Evolutionary conservation across 30 jellyfish, hydroid and myxozoan species (phyloP), one percentile per base, ranked within the genome.

Genomic region (Aurelia coerulea): DNA sequence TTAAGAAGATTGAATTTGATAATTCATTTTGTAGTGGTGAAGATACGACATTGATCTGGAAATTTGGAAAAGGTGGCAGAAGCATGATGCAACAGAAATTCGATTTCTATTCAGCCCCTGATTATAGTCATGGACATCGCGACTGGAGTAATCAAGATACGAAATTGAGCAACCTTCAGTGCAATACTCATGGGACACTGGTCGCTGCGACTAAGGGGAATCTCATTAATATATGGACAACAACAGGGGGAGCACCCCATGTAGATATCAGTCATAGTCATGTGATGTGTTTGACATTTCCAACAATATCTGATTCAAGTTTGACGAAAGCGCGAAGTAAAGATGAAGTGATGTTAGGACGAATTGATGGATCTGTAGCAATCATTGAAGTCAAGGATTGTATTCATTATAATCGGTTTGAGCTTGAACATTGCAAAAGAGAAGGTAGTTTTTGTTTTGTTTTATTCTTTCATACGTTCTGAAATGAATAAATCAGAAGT

Each of bases 241-340:
- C 74, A 11, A 70, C 96, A n/a, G 96, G 96, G 16, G 96, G 91
- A 11, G 62, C 31, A 58, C 80, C 91, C 10, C 96, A 88, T 69
- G 96, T 88, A 15, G 96, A 88, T 42, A 64, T 68, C 62, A 79
- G 91, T 58, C 83, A 79, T 12, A 78, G 95, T 18, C 94, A 92
- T 15, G 94, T 92, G 50, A 79, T 89, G 85, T 86, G 98, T 64
- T 42, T 79, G 39, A 72, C 86, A n/a, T 92, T 96, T 96, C 94
- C 94, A 35, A 66, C 65, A 18, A 88, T 76, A 10, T 65, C 79
- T 4, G 96, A 79, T n/a, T 79, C 89, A 29, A 66, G 86, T 17
- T 72, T 80, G 56, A 72, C 63, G 66, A 90, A 76, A 13, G 80
- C 65, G 51, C 82, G 90, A 65, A 53, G 81, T 33, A 83, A 87